These are phyloP conservation scores for Lacerta agilis DNA, from an alignment of 2,797 vertebrate genomes.

Conservation along the genomic window DNA sequence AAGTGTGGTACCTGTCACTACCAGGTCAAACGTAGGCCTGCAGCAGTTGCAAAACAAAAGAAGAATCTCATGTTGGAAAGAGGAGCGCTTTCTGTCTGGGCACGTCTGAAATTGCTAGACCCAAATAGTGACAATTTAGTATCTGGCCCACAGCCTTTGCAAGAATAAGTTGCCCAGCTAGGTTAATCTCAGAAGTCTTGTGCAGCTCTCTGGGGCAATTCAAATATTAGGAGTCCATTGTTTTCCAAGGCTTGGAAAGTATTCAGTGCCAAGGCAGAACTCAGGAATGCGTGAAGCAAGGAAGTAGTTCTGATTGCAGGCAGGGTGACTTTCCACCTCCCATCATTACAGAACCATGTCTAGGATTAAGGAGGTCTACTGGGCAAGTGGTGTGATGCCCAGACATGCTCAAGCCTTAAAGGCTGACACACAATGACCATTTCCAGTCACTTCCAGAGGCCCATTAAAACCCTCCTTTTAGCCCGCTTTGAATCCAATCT, in stretches of 20 bases:
- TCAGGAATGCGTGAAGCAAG: background rate
- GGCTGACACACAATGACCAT: background rate
- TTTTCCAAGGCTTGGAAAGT: background rate
- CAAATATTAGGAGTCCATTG: background rate
- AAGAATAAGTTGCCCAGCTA: background rate
- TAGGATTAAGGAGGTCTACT: background rate
- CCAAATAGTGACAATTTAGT: background rate
- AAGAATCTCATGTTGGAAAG: background rate
- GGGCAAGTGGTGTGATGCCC: background rate
- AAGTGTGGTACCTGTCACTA: accelerated
- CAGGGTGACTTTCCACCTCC: too few relatives aligned
- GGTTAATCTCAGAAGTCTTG: background rate
- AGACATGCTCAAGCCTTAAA: background rate
- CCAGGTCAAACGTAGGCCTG: background rate
- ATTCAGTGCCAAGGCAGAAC: background rate
- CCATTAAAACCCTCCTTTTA: background rate
- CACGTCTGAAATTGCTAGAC: background rate
- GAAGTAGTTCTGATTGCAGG: background rate
- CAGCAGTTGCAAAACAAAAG: background rate
- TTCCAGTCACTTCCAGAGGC: background rate
- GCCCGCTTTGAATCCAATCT: background rate
- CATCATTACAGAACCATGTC: accelerated
- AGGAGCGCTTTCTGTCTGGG: background rate
- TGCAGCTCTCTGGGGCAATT: background rate
- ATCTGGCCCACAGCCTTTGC: background rate